Conservation (phyloP, 2,797 vertebrate species). For the Vireo griseus region DNA sequence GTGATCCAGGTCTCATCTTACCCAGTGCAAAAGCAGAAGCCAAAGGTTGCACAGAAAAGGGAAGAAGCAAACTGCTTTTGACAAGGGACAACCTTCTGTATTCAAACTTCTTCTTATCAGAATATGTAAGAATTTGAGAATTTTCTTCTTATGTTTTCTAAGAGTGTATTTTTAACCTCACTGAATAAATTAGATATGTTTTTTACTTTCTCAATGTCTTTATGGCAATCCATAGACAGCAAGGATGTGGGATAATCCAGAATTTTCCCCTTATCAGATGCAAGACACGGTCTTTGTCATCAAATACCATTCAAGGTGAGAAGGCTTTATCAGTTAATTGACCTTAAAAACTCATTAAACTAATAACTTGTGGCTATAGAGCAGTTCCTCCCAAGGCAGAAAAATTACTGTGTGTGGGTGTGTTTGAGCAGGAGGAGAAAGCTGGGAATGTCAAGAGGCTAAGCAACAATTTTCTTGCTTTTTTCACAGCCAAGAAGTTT, state of each 20-base stretch:
- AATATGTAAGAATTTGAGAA: background rate
- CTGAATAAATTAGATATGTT: background rate
- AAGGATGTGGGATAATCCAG: background rate
- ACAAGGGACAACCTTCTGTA: background rate
- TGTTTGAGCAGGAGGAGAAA: background rate
- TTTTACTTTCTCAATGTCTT: background rate
- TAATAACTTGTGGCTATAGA: background rate
- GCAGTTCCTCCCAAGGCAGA: background rate
- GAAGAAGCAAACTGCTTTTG: conserved; percentile 24
- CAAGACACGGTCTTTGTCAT: background rate
- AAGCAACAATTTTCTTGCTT: background rate
- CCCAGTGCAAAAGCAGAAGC: background rate
- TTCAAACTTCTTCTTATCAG: background rate
- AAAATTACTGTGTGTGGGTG: background rate
- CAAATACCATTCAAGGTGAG: background rate
- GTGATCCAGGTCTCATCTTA: background rate
- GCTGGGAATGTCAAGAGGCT: background rate
- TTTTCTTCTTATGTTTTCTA: background rate
- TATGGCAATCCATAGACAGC: background rate
- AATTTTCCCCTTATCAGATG: background rate
- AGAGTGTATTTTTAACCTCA: background rate
- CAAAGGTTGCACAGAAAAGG: background rate
- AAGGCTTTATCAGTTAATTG: background rate
- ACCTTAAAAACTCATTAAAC: background rate
- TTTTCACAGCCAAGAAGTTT: background rate